Percentiles rank a stretch among this genome's conserved stretches.
Conservation (phyloP, 1,140 invertebrate species). For the Microplitis mediator region DNA sequence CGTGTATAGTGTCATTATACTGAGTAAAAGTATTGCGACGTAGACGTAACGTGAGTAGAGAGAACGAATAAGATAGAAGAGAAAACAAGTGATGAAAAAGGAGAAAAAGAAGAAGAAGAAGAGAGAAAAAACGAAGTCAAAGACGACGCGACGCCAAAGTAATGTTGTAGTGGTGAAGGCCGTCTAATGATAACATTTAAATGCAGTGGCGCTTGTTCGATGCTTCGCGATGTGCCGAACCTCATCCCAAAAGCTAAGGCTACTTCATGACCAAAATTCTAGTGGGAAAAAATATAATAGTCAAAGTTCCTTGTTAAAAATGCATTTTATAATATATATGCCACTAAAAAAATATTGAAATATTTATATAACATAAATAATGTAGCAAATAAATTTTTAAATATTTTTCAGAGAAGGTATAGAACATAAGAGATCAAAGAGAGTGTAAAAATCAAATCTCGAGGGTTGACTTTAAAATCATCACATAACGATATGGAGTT, state of each 20-base stretch:
- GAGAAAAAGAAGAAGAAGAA: neutral
- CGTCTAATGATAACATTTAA: constrained; percentile 64
- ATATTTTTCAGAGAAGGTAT: neutral
- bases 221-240: constrained; percentile 48
- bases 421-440: neutral
- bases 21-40: neutral
- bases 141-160: constrained; percentile 20
- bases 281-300: neutral
- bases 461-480: constrained; percentile 27
- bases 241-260: constrained; percentile 42
- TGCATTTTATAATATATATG: neutral
- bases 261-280: constrained; percentile 32
- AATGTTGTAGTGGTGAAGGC: constrained; percentile 47
- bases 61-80: neutral
- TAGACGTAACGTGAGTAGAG: neutral
- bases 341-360: constrained; percentile 7
- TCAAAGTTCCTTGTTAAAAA: neutral
- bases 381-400: too few species aligned
- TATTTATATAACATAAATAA: too few species aligned
- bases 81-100: too few species aligned
- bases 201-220: constrained; percentile 62
- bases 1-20: neutral
- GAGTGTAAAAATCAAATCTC: neutral
- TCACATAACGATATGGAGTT: constrained; percentile 42
- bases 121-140: constrained; percentile 16